Base-by-base conservation (phyloP, 1,140 invertebrate genomes). In the Platyura marginata region DNA sequence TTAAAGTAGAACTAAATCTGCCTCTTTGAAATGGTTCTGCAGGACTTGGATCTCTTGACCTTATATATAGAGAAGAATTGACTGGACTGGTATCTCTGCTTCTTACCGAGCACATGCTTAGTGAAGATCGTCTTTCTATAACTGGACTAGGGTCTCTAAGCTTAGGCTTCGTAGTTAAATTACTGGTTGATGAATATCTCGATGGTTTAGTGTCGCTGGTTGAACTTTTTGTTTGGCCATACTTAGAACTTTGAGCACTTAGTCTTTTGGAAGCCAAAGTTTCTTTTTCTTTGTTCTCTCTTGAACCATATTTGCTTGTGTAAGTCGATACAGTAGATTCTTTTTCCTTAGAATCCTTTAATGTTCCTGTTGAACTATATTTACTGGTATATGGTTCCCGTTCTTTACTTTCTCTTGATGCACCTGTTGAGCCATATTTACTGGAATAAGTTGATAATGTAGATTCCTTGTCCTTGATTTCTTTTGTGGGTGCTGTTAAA, bases 61-160 rank as follows among this genome's bases (percentile, higher is more conserved):
- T 37, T 49, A 36, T 2, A 38, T 32, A 16, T 51, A 41, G 3
- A 45, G 41, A 8, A 51, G 45, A 38, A 50, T 44, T 15, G 45
- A 49, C 52, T 0, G 57, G 57, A 49, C 57, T 59, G 1, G 57
- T 54, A 37, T 58, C 57, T 1, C 56, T 34, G 2, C 53, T 56
- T 10, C 53, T 53, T 6, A 48, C 49, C 0, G 51, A 49, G 32
- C 55, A 59, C 2, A 32, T 21, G 6, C 10, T 21, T n/a, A 37
- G 15, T 15, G 57, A 59, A 29, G 55, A 53, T 44, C 57, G 53
- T 1, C 56, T 54, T 11, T 43, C 42, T 11, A 22, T 8, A 41
- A 49, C 54, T 0, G 58, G 58, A 48, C 58, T 60, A n/a, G 58
- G 51, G 46, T 60, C 58, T 10, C 58, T 40, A 0, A 57, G 58